Evolutionary conservation across 2,113 vertebrate species (phyloP).

Genomic region (Narcine bancroftii): DNA sequence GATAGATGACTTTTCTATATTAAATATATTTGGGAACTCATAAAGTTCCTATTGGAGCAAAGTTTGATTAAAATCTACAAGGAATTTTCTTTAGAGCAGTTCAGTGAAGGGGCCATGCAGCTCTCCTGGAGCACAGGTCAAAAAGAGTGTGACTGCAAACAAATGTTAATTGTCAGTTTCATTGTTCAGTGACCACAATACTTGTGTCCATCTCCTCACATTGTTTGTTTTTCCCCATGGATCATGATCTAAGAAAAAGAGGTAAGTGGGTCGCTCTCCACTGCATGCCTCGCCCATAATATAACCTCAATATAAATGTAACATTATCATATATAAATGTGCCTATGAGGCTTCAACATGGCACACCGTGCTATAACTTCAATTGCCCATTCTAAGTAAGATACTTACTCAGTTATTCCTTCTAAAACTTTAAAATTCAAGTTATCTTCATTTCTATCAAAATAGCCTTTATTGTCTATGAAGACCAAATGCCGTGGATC

Average conservation of each 20-base stretch:
- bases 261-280: neutral
- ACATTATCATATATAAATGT: no score
- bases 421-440: constrained; percentile 82
- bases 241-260: neutral
- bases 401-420: constrained; percentile 88
- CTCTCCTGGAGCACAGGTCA: no score
- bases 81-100: no score
- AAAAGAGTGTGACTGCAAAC: no score
- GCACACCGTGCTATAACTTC: neutral
- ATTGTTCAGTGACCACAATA: no score
- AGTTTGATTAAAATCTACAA: no score
- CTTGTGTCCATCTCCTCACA: neutral
- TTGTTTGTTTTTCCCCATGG: neutral
- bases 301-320: neutral
- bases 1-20: no score
- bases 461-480: constrained; percentile 79
- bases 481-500: constrained; percentile 74
- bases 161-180: no score
- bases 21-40: no score
- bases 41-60: no score
- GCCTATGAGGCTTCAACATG: neutral
- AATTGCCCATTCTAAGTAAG: neutral
- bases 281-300: neutral
- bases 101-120: no score
- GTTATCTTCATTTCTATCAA: constrained; percentile 88